These are phyloP conservation scores for Brassicogethes aeneus DNA, from an alignment of 2,888 invertebrate species.

Conservation along the genomic window DNA sequence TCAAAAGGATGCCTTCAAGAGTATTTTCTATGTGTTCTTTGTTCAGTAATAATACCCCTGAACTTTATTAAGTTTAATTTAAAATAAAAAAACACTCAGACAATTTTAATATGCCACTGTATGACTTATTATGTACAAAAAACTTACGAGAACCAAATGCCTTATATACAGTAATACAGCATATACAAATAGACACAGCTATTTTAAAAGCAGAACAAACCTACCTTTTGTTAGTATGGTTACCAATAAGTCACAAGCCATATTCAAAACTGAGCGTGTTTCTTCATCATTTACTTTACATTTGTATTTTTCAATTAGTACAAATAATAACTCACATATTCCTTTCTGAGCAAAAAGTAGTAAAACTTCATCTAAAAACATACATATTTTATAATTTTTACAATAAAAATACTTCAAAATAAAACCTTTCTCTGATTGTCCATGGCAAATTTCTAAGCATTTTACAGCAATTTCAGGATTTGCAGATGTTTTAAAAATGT, in stretches of 20 bases:
- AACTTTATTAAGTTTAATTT: too few species aligned
- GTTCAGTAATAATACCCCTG: too few species aligned
- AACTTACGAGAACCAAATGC: too few species aligned
- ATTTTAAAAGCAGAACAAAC: constrained; percentile 4
- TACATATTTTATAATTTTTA: constrained; percentile 6
- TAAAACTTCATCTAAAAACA: constrained; percentile 66
- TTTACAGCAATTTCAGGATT: constrained; percentile 66
- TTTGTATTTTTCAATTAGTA: constrained; percentile 62
- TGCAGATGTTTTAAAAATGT: constrained; percentile 54
- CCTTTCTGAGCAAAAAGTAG: constrained; percentile 65
- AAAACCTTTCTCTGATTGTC: constrained; percentile 69
- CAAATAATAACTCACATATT: constrained; percentile 66
- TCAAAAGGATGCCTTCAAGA: too few species aligned
- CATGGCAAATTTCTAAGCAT: constrained; percentile 67
- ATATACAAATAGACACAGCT: too few species aligned
- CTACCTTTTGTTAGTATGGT: constrained; percentile 78
- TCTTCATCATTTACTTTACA: constrained; percentile 54
- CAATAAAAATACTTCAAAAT: constrained; percentile 5
- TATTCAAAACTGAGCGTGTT: constrained; percentile 61
- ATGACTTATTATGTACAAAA: too few species aligned
- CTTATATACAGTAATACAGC: too few species aligned
- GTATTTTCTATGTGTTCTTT: too few species aligned
- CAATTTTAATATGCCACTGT: too few species aligned
- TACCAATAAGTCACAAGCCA: constrained; percentile 79
- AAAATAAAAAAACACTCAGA: too few species aligned